phyloP scores from a whole-genome alignment of 2,113 vertebrate species.

The Dasyurus viverrinus region DNA sequence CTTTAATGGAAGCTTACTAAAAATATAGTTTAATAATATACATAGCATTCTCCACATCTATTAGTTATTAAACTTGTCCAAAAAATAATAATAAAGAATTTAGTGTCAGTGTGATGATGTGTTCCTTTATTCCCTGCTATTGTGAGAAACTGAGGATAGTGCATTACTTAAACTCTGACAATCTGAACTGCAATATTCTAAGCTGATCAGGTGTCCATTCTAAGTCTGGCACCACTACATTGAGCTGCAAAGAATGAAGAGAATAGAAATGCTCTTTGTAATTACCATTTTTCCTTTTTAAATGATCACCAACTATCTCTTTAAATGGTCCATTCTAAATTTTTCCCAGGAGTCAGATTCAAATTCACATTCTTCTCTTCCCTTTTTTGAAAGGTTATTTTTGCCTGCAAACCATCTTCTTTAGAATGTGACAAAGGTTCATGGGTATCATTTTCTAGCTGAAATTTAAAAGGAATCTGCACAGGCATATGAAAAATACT shows the following conservation, averaged over 20 bases:
- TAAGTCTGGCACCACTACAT: background rate
- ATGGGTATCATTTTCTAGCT: background rate
- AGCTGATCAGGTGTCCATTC: background rate
- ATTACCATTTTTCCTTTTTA: background rate
- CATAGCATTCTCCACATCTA: background rate
- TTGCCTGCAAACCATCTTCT: background rate
- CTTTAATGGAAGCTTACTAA: background rate
- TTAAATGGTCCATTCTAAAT: background rate
- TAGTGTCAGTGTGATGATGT: background rate
- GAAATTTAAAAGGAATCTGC: background rate
- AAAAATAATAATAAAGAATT: background rate
- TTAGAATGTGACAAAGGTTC: background rate
- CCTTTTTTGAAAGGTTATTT: background rate
- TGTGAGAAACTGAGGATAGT: background rate
- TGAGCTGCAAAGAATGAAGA: background rate
- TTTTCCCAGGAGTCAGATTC: background rate
- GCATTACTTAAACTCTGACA: background rate
- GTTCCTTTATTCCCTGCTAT: background rate
- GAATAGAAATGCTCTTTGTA: background rate
- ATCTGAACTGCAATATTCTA: background rate
- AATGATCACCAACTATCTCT: background rate
- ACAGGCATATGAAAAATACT: no score
- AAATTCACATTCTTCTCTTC: background rate
- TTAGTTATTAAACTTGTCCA: background rate
- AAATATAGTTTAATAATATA: background rate